These are phyloP conservation scores for Sciurus carolinensis DNA, from an alignment of 2,797 vertebrate species.

Conservation along the genomic window DNA sequence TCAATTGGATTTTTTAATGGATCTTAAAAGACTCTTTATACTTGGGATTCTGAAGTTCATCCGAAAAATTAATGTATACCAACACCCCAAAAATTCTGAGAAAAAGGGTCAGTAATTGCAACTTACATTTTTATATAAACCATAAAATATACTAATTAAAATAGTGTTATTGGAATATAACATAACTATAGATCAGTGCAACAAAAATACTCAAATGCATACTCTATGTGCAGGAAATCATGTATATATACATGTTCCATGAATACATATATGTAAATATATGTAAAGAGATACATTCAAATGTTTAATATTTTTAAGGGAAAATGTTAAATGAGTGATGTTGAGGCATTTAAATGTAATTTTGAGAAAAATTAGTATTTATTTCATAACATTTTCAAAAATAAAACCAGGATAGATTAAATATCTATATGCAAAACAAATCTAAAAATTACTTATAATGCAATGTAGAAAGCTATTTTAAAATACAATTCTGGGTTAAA, in stretches of 20 bases:
- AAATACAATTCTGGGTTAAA: background rate
- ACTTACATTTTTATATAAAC: conserved; percentile 20
- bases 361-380: background rate
- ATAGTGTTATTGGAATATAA: background rate
- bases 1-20: conserved; percentile 37
- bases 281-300: background rate
- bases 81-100: background rate
- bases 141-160: conserved; percentile 4
- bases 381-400: conserved; percentile 26
- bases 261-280: background rate
- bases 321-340: background rate
- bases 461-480: background rate
- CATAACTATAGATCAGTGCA: background rate
- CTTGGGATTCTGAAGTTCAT: conserved; percentile 31
- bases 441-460: background rate
- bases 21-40: background rate
- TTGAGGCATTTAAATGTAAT: background rate
- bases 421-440: background rate
- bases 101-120: background rate
- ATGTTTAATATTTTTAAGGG: background rate
- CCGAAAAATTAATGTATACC: conserved; percentile 13
- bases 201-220: conserved; percentile 25
- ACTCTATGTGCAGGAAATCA: background rate
- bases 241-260: background rate
- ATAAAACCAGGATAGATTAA: background rate